Evolutionary conservation across 2,113 vertebrate genomes (phyloP), one percentile per base, ranked within the genome.

Genomic region (Heterochromis multidens): DNA sequence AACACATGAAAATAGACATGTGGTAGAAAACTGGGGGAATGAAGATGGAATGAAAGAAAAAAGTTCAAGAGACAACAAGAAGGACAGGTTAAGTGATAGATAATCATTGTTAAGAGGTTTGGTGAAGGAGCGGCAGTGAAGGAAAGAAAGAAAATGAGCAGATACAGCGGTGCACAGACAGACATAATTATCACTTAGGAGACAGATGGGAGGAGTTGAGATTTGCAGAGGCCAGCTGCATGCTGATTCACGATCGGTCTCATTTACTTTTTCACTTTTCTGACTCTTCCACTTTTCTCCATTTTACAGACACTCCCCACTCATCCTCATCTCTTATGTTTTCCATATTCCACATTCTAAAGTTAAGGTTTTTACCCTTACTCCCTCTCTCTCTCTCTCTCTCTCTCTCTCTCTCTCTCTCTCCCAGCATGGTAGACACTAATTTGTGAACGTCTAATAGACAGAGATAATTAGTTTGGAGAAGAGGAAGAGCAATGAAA

Each of bases 381-480:
- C n/a, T n/a, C n/a, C n/a, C 2, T 54, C 49, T 46, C 31, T n/a
- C 35, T 56, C 11, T 16, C 16, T 46, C 21, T 49, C 25, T 31
- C 23, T 72, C n/a, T 63, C 2, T 54, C 49, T 46, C 31, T n/a
- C 35, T 56, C 11, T 16, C 16, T 46, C 21, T 49, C 25, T 31
- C 23, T 72, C n/a, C 72, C 59, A 43, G 46, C 10, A 6, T 13
- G 52, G 79, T 9, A 31, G 49, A 70, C 54, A 31, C 35, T 12
- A 33, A 83, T 81, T 79, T 81, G 56, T 57, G 37, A 79, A 29
- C 7, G 16, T 63, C 49, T 70, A 57, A 31, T 35, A 81, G 60
- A 86, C n/a, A 35, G 29, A 84, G 40, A 23, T 83, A 85, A 83
- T 86, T 82, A 83, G 81, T 67, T 65, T 84, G 57, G 60, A 90